A percentile compares a stretch with the other conserved stretches of the same genome.
phyloP scores from a whole-genome alignment of 2,113 vertebrate species.

The Tyto alba region DNA sequence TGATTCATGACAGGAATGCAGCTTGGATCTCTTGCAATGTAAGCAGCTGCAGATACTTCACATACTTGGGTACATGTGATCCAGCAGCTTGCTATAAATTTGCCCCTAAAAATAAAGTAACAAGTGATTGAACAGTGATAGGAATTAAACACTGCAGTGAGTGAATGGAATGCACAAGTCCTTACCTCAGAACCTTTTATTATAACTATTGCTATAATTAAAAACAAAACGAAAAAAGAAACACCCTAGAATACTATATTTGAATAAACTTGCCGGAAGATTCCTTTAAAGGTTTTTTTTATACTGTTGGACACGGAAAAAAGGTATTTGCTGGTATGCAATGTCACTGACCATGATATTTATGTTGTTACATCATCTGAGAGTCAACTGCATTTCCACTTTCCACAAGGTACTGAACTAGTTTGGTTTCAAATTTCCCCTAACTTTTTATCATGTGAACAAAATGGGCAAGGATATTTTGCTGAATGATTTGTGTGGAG shows the following conservation, averaged over 20 bases:
- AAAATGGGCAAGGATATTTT: not conserved
- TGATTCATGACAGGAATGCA: conserved; percentile 81
- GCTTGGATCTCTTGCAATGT: conserved; percentile 80
- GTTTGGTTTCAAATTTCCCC: conserved; percentile 20
- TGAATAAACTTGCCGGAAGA: not conserved
- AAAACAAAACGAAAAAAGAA: conserved; percentile 55
- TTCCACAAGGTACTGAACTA: conserved; percentile 8
- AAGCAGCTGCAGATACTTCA: conserved; percentile 84
- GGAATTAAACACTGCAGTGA: conserved; percentile 75
- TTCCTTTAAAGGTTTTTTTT: conserved; percentile 6
- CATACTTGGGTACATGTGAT: conserved; percentile 82
- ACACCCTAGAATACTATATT: conserved; percentile 35
- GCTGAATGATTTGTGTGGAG: not conserved
- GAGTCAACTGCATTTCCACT: conserved; percentile 29
- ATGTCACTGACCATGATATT: conserved; percentile 28
- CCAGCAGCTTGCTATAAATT: conserved; percentile 80
- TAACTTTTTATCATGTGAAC: not conserved
- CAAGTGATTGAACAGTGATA: conserved; percentile 79
- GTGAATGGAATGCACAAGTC: conserved; percentile 77
- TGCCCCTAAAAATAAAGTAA: conserved; percentile 84
- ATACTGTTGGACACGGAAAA: not conserved
- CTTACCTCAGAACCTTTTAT: conserved; percentile 76
- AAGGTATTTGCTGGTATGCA: not conserved
- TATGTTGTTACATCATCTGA: conserved; percentile 55
- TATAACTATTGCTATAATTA: conserved; percentile 73